Conservation (phyloP, 2,113 vertebrate species). For the Gambusia holbrooki region DNA sequence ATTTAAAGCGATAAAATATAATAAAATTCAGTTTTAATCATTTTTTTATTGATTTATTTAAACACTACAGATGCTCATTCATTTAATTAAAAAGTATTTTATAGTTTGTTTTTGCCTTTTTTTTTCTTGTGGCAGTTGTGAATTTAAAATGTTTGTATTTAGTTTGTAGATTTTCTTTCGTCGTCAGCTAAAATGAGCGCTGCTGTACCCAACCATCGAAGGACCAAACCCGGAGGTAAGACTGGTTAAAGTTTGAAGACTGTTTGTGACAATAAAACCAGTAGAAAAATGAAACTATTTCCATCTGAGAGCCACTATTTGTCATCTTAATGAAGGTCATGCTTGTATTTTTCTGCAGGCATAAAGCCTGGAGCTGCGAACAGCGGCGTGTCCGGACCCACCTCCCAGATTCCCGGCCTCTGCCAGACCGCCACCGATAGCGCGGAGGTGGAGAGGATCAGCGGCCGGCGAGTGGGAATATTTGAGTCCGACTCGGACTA, state of each 20-base stretch:
- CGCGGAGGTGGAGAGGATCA: conserved; percentile 62
- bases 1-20: background rate
- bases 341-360: conserved; percentile 49
- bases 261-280: background rate
- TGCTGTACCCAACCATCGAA: conserved; percentile 78
- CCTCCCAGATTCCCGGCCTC: conserved; percentile 83
- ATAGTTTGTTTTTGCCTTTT: background rate
- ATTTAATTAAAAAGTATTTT: background rate
- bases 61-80: background rate
- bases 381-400: conserved; percentile 63
- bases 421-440: conserved; percentile 64
- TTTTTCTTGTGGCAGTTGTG: background rate
- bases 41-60: background rate
- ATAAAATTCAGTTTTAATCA: background rate
- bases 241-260: background rate
- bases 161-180: background rate
- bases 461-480: conserved; percentile 79
- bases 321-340: background rate
- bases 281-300: background rate
- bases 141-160: too few species aligned
- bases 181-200: conserved; percentile 71
- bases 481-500: conserved; percentile 81
- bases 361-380: conserved; percentile 58
- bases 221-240: conserved; percentile 81
- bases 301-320: background rate